These are phyloP conservation scores for Sinodicranocentrus sp. DNA, from an alignment of 2,888 invertebrate genomes.

Conservation along the genomic window DNA sequence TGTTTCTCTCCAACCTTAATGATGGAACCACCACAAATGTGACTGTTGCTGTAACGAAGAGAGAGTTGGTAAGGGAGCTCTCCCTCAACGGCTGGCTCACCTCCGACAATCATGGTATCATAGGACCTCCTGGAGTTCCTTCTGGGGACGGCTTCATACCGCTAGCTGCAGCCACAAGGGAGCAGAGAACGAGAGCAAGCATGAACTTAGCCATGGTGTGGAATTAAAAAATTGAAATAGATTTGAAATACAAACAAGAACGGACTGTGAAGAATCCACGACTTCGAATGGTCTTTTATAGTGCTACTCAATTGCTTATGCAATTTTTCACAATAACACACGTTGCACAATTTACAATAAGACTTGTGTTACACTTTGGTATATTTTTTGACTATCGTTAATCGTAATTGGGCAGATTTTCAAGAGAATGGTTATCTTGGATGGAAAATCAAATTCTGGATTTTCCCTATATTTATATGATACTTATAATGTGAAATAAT, in stretches of 20 bases:
- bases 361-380: no score
- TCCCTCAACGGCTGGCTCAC: conserved; percentile 41
- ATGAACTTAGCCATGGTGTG: conserved; percentile 30
- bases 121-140: conserved; percentile 22
- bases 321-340: no score
- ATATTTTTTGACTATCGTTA: no score
- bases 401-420: no score
- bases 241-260: no score
- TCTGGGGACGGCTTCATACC: conserved; percentile 42
- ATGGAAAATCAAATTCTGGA: no score
- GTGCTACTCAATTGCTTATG: no score
- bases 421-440: no score
- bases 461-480: no score
- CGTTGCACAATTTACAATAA: no score
- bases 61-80: conserved; percentile 59
- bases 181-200: conserved; percentile 48
- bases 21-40: conserved; percentile 48
- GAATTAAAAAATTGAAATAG: not conserved
- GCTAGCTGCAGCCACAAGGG: conserved; percentile 48
- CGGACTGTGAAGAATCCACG: not conserved
- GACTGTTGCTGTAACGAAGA: conserved; percentile 20
- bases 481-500: no score
- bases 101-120: conserved; percentile 55
- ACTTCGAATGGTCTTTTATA: not conserved
- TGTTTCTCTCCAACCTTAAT: not conserved